Percentiles rank a stretch among this genome's conserved stretches.
These are phyloP conservation scores for Atopsyche davidsoni DNA, from an alignment of 1,140 invertebrate genomes.

Conservation along the genomic window DNA sequence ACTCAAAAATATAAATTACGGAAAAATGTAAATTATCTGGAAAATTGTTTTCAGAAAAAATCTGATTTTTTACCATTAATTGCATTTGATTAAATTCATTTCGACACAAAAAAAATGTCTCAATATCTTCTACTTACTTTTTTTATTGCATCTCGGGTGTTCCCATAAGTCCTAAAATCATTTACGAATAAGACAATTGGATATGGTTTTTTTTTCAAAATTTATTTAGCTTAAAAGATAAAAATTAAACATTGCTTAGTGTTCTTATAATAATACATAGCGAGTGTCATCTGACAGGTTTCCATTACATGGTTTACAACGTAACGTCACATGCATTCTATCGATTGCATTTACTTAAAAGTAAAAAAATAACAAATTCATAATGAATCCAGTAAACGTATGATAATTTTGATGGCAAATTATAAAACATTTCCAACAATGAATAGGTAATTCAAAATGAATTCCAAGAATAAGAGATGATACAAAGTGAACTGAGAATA, in stretches of 20 bases:
- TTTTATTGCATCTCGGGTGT: too few species aligned
- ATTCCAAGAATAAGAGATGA: too few species aligned
- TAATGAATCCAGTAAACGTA: too few species aligned
- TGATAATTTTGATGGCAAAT: too few species aligned
- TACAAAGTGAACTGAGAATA: too few species aligned
- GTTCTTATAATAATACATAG: conserved; percentile 29
- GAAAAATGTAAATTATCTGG: too few species aligned
- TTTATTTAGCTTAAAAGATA: conserved; percentile 30
- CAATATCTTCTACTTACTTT: too few species aligned
- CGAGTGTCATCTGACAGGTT: conserved; percentile 17
- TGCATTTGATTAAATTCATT: neutral
- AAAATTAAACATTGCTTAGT: conserved; percentile 29
- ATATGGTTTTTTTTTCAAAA: conserved; percentile 23
- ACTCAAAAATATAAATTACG: too few species aligned
- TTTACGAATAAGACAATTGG: conserved; percentile 7
- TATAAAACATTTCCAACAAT: too few species aligned
- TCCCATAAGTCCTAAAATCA: too few species aligned
- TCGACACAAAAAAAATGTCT: neutral
- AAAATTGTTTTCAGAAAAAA: neutral
- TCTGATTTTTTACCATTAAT: neutral
- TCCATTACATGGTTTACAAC: conserved; percentile 24
- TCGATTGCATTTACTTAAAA: conserved; percentile 13
- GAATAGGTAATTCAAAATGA: too few species aligned
- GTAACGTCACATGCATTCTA: conserved; percentile 16
- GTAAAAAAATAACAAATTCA: conserved; percentile 18